phyloP scores from a whole-genome alignment of 2,888 invertebrate genomes.

The Leptopilina myrica region DNA sequence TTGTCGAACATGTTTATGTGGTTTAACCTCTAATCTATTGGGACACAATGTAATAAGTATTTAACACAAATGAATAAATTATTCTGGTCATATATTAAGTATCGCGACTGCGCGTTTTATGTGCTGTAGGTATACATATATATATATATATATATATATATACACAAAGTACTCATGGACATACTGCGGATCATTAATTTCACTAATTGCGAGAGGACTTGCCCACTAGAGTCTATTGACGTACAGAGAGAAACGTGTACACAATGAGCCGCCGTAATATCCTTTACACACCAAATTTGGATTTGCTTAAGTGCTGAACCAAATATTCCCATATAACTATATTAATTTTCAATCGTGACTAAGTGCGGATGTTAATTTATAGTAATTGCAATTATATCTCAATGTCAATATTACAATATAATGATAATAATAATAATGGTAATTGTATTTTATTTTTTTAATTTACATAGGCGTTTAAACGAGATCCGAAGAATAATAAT shows the following conservation, averaged over 20 bases:
- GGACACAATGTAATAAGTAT: conserved; percentile 41
- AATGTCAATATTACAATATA: too few species aligned
- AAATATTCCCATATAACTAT: background rate
- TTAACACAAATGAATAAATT: conserved; percentile 58
- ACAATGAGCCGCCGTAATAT: background rate
- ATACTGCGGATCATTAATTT: conserved; percentile 59
- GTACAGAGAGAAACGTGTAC: background rate
- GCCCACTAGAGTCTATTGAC: conserved; percentile 45
- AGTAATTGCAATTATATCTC: too few species aligned
- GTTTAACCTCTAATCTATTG: background rate
- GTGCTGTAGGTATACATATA: background rate
- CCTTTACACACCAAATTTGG: background rate
- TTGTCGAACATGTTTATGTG: background rate
- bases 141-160: too few species aligned
- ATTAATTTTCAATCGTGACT: too few species aligned
- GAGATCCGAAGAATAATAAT: too few species aligned
- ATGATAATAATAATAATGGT: too few species aligned
- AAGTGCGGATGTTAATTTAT: too few species aligned
- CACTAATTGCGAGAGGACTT: conserved; percentile 56
- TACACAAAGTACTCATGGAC: conserved; percentile 42
- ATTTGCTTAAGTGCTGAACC: background rate
- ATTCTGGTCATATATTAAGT: conserved; percentile 52
- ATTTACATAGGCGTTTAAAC: too few species aligned
- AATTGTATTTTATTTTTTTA: too few species aligned
- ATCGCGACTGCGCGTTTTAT: conserved; percentile 25